phyloP scores from a whole-genome alignment of 2,113 vertebrate genomes.

The Tauraco erythrolophus region DNA sequence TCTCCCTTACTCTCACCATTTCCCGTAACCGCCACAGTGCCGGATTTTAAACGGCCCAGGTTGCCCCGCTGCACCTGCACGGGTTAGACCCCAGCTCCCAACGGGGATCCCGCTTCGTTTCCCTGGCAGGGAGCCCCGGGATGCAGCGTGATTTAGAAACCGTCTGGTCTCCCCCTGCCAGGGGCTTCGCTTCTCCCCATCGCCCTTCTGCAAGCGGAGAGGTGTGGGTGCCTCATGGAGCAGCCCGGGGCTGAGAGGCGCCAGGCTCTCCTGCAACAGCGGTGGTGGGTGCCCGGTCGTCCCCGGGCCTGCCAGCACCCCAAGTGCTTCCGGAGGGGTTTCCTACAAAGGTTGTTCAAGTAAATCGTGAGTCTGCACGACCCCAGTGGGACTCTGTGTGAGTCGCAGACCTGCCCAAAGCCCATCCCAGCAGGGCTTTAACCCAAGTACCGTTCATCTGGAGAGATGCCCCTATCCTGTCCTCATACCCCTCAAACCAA shows the following conservation, averaged over 20 bases:
- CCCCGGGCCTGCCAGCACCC: not conserved
- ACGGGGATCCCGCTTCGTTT: fast-evolving
- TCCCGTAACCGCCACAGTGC: too few species aligned
- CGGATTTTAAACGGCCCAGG: not conserved
- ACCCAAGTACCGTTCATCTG: fast-evolving
- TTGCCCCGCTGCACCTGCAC: too few species aligned
- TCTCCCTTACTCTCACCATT: fast-evolving
- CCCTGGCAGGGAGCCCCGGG: too few species aligned
- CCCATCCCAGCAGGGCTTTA: not conserved
- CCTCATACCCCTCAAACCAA: not conserved
- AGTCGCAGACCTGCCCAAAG: not conserved
- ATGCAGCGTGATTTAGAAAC: not conserved
- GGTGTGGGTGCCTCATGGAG: not conserved
- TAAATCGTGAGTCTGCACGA: too few species aligned
- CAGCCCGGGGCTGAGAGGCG: fast-evolving
- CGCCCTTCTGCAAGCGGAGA: not conserved
- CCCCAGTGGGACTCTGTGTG: not conserved
- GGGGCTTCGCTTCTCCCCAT: not conserved
- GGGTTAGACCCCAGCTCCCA: not conserved
- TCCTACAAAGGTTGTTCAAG: fast-evolving
- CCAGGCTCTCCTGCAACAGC: not conserved
- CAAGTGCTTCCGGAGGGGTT: not conserved
- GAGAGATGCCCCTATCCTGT: too few species aligned
- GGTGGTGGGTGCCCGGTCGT: fast-evolving
- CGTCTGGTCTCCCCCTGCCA: too few species aligned